A percentile compares a stretch with the other conserved stretches of the same genome.
phyloP scores from a whole-genome alignment of 1,140 invertebrate genomes.

The Vanessa tameamea region DNA sequence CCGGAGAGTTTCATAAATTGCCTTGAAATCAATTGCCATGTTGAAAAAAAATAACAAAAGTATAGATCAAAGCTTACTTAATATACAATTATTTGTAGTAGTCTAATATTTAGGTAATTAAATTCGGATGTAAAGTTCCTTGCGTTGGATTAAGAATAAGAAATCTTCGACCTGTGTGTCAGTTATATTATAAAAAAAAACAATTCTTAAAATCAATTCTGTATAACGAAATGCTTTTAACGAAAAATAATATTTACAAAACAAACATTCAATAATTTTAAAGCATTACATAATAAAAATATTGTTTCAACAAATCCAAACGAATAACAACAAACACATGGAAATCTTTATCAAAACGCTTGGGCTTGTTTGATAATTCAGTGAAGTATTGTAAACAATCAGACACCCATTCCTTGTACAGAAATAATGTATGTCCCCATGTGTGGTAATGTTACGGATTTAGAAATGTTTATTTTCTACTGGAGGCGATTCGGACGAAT shows the following conservation, averaged over 20 bases:
- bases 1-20: no score
- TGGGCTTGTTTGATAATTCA: constrained; percentile 20
- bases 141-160: no score
- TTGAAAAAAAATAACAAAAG: no score
- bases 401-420: constrained; percentile 37
- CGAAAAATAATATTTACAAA: not conserved
- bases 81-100: no score
- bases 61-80: no score
- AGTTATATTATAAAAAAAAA: no score
- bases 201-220: no score
- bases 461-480: constrained; percentile 31
- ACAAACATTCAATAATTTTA: not conserved
- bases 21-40: no score
- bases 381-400: constrained; percentile 40
- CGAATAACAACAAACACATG: constrained; percentile 10
- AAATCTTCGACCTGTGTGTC: not conserved
- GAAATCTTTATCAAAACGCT: not conserved
- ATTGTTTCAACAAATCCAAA: constrained; percentile 9
- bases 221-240: no score
- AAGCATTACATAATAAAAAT: not conserved
- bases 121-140: no score
- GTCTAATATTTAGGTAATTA: no score
- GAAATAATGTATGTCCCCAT: constrained; percentile 49
- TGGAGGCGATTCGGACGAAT: constrained; percentile 2
- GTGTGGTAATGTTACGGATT: constrained; percentile 42